A percentile compares a stretch with the other conserved stretches of the same genome.
phyloP scores from a whole-genome alignment of 2,113 vertebrate species.

The Oreochromis niloticus region DNA sequence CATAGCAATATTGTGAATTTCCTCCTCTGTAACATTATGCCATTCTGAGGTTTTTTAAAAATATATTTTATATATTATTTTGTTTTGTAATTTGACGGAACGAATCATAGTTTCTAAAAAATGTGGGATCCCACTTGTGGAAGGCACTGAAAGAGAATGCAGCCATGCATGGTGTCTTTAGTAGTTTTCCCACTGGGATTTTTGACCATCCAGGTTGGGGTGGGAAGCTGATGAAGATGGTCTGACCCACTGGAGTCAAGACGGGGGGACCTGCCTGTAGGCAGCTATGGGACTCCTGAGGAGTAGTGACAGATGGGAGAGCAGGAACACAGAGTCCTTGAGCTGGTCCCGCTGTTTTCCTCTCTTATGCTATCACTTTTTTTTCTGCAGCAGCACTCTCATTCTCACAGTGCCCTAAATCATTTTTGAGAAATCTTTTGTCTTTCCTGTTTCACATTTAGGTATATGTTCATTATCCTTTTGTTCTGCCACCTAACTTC shows the following conservation, averaged over 20 bases:
- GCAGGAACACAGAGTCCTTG: conserved; percentile 59
- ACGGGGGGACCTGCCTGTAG: background rate
- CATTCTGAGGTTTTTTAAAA: background rate
- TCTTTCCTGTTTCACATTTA: background rate
- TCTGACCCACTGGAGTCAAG: background rate
- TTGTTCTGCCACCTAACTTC: background rate
- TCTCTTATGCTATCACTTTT: background rate
- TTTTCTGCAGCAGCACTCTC: background rate
- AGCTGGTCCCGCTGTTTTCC: conserved; percentile 36
- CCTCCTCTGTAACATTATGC: background rate
- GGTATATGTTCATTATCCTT: background rate
- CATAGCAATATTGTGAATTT: background rate
- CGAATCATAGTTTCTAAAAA: background rate
- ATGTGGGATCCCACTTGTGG: background rate
- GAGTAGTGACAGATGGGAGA: conserved; percentile 61
- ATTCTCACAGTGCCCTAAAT: background rate
- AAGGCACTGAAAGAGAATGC: background rate
- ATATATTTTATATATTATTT: background rate
- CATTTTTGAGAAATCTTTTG: background rate
- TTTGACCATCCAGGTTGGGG: background rate
- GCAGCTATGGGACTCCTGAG: conserved; percentile 31
- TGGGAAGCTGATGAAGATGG: conserved; percentile 11
- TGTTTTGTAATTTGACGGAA: background rate
- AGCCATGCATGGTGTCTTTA: background rate
- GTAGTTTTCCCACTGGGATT: background rate